Percentiles rank a stretch among this genome's conserved stretches.
Conservation (phyloP, 2,888 invertebrate species). For the Drosophila peninsularis region DNA sequence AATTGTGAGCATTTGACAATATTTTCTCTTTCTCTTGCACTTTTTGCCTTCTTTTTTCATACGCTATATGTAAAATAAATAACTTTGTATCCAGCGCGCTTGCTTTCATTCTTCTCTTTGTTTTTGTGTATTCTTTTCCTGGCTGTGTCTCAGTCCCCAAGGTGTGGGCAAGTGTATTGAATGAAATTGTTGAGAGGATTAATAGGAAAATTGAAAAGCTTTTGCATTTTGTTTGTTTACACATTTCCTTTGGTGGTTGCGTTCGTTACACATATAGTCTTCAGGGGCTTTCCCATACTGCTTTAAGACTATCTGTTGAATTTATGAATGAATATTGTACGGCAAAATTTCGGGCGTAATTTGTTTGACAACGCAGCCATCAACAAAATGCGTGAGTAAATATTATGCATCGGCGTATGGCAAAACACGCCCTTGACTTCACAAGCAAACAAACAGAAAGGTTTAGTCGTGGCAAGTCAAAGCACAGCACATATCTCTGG, state of each 20-base stretch:
- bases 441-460: constrained; percentile 27
- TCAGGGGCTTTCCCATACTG: not conserved
- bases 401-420: constrained; percentile 3
- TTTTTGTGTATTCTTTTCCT: not conserved
- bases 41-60: constrained; percentile 45
- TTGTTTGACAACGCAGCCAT: constrained; percentile 44
- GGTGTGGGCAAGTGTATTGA: constrained; percentile 46
- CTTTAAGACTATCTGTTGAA: constrained; percentile 17
- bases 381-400: constrained; percentile 36
- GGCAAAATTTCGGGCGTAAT: constrained; percentile 27
- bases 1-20: constrained; percentile 53
- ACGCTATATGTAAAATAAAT: constrained; percentile 48
- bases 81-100: constrained; percentile 21
- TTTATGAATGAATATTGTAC: constrained; percentile 48
- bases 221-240: constrained; percentile 64
- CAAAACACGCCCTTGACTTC: constrained; percentile 19
- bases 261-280: not conserved
- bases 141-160: constrained; percentile 24
- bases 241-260: constrained; percentile 26
- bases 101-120: not conserved
- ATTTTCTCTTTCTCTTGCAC: constrained; percentile 37
- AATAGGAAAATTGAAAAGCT: constrained; percentile 63
- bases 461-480: not conserved
- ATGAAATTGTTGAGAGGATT: constrained; percentile 67
- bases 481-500: not conserved